Base-by-base conservation (phyloP, 2,888 invertebrate genomes). In the Parnassius glacialis region DNA sequence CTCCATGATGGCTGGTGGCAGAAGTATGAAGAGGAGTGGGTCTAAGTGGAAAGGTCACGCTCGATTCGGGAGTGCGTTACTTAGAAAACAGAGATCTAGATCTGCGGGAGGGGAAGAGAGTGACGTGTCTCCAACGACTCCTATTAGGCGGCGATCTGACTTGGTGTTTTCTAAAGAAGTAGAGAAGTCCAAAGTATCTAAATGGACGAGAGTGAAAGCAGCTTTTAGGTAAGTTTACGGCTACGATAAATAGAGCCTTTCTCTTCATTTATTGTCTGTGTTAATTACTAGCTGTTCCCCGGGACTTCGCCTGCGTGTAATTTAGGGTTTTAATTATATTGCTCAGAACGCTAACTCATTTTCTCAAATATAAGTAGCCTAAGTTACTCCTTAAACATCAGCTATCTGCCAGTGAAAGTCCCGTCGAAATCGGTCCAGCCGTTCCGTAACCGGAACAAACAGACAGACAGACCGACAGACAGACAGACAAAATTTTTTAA, bases 141-240 rank as follows among this genome's bases (percentile, higher is more conserved):
- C 89, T 1, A 61, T 89, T 20, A 78, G 91, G 65, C 80, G 86
- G 67, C 82, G 83, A 58, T 90, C 87, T 10, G 92, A 87, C 64
- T 87, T 87, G 0, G 71, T 90, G 2, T 88, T 87, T 55, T 69
- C 78, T 54, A 91, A 90, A 62, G 89, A 90, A 69, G 86, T 90
- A 0, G 92, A 92, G 16, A 92, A 90, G 61, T 92, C 94, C 0
- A 95, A 95, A 75, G 94, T 95, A 56, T 96, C 97, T 0, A 97
- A 97, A 78, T 97, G 97, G 97, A 96, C 96, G 0, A 95, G 95
- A 85, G 97, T 97, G 10, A 97, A 97, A 82, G 96, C 96, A 53
- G 97, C 97, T 12, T 96, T 97, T 74, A 96, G 95, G 82, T 96
- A 93, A 95, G 95, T 45, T 2, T 9, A 3, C 7, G 5, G 45